A percentile compares a stretch with the other conserved stretches of the same genome.
Evolutionary conservation across 2,797 vertebrate species (phyloP).

Genomic region (Parauchenoglanis punctatus): DNA sequence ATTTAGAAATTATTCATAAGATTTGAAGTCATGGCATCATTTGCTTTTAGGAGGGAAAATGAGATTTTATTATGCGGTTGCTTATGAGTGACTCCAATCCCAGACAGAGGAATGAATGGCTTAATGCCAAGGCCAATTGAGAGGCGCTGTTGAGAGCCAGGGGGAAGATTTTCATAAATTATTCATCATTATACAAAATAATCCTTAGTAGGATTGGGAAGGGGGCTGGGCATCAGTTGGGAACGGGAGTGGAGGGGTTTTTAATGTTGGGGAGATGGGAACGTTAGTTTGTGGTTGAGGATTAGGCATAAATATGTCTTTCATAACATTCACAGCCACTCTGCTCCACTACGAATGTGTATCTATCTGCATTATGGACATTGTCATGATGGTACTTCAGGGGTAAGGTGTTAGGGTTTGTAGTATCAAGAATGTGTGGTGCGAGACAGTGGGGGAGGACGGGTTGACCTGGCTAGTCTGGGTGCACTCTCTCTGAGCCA

Average conservation of each 20-base stretch:
- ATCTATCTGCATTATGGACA: conserved; percentile 35
- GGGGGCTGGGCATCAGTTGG: conserved; percentile 57
- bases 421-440: background rate
- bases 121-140: conserved; percentile 81
- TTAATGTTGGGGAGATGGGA: conserved; percentile 48
- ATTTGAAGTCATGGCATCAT: conserved; percentile 75
- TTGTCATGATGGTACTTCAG: conserved; percentile 25
- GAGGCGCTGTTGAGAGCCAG: conserved; percentile 72
- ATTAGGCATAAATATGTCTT: conserved; percentile 63
- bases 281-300: conserved; percentile 51
- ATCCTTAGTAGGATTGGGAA: conserved; percentile 70
- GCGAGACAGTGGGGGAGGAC: conserved; percentile 19
- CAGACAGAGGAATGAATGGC: conserved; percentile 74
- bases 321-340: conserved; percentile 48
- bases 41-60: conserved; percentile 73
- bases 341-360: conserved; percentile 26
- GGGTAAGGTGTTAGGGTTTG: conserved; percentile 12
- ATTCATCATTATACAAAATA: conserved; percentile 81
- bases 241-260: conserved; percentile 40
- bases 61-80: conserved; percentile 76
- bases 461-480: conserved; percentile 46
- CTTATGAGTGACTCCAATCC: conserved; percentile 66
- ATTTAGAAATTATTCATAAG: conserved; percentile 74
- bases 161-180: conserved; percentile 80
- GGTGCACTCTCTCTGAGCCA: conserved; percentile 33